Base-by-base conservation (phyloP, 1,140 invertebrate genomes). In the Drosophila repletoides region DNA sequence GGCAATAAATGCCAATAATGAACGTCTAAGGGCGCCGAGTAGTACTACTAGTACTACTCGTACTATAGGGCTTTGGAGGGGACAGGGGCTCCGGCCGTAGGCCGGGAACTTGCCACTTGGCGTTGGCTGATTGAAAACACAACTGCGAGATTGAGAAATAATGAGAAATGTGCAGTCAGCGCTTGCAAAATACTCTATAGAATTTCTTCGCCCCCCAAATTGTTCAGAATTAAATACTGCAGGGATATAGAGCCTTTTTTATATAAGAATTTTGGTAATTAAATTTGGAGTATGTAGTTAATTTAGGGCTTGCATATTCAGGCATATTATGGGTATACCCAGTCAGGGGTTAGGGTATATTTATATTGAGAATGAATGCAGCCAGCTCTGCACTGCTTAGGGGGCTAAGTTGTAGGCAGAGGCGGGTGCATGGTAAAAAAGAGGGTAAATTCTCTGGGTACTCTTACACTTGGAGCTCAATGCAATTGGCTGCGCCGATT, bases 1-100 rank as follows among this genome's bases (percentile, higher is more conserved):
- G 53, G 66, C 66, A 64, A 69, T 63, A 63, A 53, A 63, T 64
- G 79, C 80, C 79, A 83, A 86, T 83, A 83, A 83, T 83, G 77
- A 83, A 83, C 63, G 79, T 83, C 77, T 84, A 83, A 68, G 71
- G 79, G 79, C 76, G 40, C 43, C 43, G 24, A 46, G 46, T 22
- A 51, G 40, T 59, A 24, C 29, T 14, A n/a, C 26, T 38, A 14
- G 33, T n/a, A n/a, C n/a, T n/a, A n/a, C n/a, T n/a, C n/a, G 24
- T 9, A 10, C 9, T 5, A 28, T 2, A 38, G 12, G 15, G 17
- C 0, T 12, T 5, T n/a, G n/a, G 0, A 5, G n/a, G 31, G 31
- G 41, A 3, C 21, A 2, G 3, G 26, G 34, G 15, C 10, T 10
- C n/a, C 41, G 45, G 29, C 52, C 12, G n/a, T n/a, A n/a, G n/a